These are phyloP conservation scores for Bacillus rossius DNA, from an alignment of 1,140 invertebrate genomes.

Conservation along the genomic window DNA sequence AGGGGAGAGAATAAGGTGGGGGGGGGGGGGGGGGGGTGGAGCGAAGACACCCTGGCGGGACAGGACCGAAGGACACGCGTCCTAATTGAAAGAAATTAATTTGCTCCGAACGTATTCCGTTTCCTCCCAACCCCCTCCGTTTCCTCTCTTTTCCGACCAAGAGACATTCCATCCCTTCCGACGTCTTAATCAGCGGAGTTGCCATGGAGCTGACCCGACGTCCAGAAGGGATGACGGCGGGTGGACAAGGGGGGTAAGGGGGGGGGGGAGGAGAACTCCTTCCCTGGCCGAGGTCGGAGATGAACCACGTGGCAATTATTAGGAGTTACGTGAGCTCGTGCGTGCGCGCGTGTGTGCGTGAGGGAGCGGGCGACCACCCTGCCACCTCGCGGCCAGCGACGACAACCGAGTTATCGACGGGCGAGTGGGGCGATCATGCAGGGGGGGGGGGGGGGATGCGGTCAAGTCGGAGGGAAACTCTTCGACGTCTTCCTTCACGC, in stretches of 20 bases:
- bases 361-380: too few relatives aligned
- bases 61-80: neutral
- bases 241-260: too few relatives aligned
- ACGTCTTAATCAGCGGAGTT: conserved; percentile 8
- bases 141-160: neutral
- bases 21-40: neutral
- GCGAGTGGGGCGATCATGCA: neutral
- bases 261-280: neutral
- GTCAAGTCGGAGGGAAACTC: too few relatives aligned
- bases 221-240: too few relatives aligned
- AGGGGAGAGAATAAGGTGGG: too few relatives aligned
- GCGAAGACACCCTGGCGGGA: neutral
- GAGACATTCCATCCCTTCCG: neutral
- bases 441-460: too few relatives aligned
- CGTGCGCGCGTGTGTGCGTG: too few relatives aligned
- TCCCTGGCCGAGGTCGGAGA: neutral
- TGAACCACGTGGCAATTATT: conserved; percentile 14
- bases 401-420: neutral
- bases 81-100: conserved; percentile 15
- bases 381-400: too few relatives aligned
- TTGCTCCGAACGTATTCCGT: neutral
- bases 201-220: too few relatives aligned
- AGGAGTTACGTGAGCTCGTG: neutral
- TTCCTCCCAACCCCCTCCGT: neutral
- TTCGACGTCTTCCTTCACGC: too few relatives aligned